phyloP scores from a whole-genome alignment of 2,888 invertebrate genomes.

The Bembecia ichneumoniformis region DNA sequence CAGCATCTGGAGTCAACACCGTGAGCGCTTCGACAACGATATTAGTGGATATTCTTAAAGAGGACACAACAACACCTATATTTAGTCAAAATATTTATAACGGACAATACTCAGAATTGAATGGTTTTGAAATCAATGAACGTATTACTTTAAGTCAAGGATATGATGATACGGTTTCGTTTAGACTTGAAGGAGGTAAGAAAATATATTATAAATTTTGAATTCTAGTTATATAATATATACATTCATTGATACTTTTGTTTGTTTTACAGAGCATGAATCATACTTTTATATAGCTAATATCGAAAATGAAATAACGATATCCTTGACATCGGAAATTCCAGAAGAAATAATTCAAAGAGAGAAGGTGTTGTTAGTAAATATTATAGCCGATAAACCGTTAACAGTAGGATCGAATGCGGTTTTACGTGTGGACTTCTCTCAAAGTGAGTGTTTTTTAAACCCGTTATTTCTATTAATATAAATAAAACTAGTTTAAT shows the following conservation, averaged over 20 bases:
- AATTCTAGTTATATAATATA: neutral
- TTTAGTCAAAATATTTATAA: constrained; percentile 36
- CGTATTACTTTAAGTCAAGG: constrained; percentile 37
- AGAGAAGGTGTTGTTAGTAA: constrained; percentile 41
- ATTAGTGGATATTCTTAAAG: constrained; percentile 41
- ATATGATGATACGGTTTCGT: constrained; percentile 30
- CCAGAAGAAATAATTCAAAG: constrained; percentile 41
- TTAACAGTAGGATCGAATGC: constrained; percentile 37
- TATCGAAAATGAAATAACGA: constrained; percentile 17
- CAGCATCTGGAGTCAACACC: constrained; percentile 36
- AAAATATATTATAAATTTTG: neutral
- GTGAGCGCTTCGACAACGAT: constrained; percentile 25
- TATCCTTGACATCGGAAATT: constrained; percentile 24
- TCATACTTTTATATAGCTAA: constrained; percentile 29
- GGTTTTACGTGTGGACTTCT: constrained; percentile 31
- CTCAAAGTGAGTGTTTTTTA: constrained; percentile 23
- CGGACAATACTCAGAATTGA: constrained; percentile 28
- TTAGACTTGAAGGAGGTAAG: constrained; percentile 44
- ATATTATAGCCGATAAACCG: constrained; percentile 35
- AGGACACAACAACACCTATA: constrained; percentile 39
- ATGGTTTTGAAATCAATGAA: constrained; percentile 26
- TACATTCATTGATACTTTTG: neutral
- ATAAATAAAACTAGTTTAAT: too few species aligned
- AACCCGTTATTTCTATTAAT: too few species aligned
- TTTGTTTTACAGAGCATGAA: constrained; percentile 30